phyloP scores from a whole-genome alignment of 2,113 vertebrate species.

The Zosterops japonicus region DNA sequence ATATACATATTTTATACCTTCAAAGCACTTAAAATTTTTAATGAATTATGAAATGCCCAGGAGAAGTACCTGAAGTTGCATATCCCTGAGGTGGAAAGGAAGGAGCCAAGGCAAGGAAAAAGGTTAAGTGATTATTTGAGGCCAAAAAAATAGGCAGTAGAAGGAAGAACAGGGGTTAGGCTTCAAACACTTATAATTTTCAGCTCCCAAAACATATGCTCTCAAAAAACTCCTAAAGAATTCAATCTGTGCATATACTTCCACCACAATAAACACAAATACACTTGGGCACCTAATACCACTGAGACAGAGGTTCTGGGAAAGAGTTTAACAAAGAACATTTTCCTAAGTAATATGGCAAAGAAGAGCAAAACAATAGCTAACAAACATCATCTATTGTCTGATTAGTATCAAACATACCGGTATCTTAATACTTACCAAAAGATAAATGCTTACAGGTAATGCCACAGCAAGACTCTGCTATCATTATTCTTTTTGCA shows the following conservation, averaged over 20 bases:
- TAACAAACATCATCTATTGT: not conserved
- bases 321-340: not conserved
- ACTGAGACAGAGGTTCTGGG: not conserved
- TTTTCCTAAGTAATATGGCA: not conserved
- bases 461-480: not conserved
- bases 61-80: not conserved
- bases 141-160: not conserved
- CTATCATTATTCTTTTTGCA: not conserved
- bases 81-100: not conserved
- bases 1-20: constrained; percentile 28
- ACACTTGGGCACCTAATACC: not conserved
- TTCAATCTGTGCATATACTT: not conserved
- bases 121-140: constrained; percentile 31
- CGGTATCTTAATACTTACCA: not conserved
- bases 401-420: not conserved
- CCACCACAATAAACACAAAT: not conserved
- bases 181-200: not conserved
- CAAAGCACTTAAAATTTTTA: not conserved
- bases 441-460: not conserved
- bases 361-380: not conserved
- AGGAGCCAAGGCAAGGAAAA: not conserved
- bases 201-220: constrained; percentile 14
- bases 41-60: constrained; percentile 7
- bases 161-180: not conserved
- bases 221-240: not conserved